Base-by-base conservation (phyloP, 2,113 vertebrate genomes). In the Alces alces region DNA sequence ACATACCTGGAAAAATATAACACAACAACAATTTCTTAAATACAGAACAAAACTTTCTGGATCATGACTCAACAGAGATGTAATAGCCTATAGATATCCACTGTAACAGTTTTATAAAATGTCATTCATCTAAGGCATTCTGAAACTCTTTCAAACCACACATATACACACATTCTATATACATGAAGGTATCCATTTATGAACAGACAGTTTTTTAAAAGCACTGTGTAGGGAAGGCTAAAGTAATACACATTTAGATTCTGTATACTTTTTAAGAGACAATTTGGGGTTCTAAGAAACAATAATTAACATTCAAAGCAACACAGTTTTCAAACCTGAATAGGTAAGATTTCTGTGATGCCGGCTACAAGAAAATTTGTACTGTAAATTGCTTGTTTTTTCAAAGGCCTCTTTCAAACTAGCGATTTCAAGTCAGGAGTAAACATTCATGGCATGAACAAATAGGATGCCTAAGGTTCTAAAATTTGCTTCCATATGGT, bases 401-500 rank as follows among this genome's bases (percentile, higher is more conserved):
- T 60, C 91, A 92, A 97, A 97, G 89, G 52, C 54, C 89, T 90
- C 86, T 95, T 96, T 95, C 86, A 93, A 96, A 95, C 86, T 76
- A 87, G 61, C 85, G 86, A 97, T 87, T 97, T 97, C 66, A 89
- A 95, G 58, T 66, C 84, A 43, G 91, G 85, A 94, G 57, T 86
- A 92, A 97, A 97, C 58, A 95, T 43, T n/a, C 87, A 88, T 1
- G 17, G 61, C 33, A 21, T 60, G 70, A 96, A 95, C 61, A 94
- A 97, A 91, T 1, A 93, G 52, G 30, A 91, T 14, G 3, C 91
- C 57, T 58, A 66, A 28, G 66, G 64, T 61, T 89, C 80, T 86
- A 89, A 88, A 64, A 50, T 61, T 4, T 55, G 39, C 50, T 96
- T 61, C n/a, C 54, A 15, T 21, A 1, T 21, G 60, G 55, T 92